A percentile compares a stretch with the other conserved stretches of the same genome.
Evolutionary conservation across 2,113 vertebrate genomes (phyloP).

Genomic region (Gallinago jamesoni): DNA sequence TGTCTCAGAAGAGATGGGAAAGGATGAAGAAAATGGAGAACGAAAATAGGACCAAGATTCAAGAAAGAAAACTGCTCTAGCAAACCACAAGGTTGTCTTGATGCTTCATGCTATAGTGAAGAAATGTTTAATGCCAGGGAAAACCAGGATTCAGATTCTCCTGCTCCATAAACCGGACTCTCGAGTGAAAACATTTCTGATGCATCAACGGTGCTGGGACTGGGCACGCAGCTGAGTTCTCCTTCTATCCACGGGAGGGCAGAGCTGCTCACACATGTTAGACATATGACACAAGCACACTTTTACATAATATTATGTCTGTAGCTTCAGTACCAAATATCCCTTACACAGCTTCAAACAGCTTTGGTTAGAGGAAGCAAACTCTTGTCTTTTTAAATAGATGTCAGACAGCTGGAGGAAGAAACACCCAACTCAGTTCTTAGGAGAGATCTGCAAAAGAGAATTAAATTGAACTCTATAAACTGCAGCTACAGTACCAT

Average conservation of each 20-base stretch:
- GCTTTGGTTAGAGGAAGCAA: not conserved
- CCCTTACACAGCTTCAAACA: not conserved
- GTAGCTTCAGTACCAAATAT: not conserved
- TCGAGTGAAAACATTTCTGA: not conserved
- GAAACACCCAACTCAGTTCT: not conserved
- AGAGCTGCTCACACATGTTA: not conserved
- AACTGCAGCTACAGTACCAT: not conserved
- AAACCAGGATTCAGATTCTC: not conserved
- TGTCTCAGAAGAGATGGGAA: not conserved
- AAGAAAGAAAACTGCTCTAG: not conserved
- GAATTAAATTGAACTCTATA: not conserved
- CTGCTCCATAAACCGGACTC: not conserved
- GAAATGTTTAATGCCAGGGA: not conserved
- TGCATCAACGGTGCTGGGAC: not conserved
- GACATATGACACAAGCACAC: not conserved
- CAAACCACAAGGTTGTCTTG: not conserved
- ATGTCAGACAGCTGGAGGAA: not conserved
- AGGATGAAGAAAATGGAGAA: not conserved
- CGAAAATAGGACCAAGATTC: not conserved
- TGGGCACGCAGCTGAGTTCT: not conserved
- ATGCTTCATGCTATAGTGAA: not conserved
- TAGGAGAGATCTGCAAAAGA: not conserved
- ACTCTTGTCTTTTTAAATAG: not conserved
- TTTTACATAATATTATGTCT: not conserved
- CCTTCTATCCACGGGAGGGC: conserved; percentile 17